Conservation (phyloP, 2,888 invertebrate species). For the Drosophila mimetica region DNA sequence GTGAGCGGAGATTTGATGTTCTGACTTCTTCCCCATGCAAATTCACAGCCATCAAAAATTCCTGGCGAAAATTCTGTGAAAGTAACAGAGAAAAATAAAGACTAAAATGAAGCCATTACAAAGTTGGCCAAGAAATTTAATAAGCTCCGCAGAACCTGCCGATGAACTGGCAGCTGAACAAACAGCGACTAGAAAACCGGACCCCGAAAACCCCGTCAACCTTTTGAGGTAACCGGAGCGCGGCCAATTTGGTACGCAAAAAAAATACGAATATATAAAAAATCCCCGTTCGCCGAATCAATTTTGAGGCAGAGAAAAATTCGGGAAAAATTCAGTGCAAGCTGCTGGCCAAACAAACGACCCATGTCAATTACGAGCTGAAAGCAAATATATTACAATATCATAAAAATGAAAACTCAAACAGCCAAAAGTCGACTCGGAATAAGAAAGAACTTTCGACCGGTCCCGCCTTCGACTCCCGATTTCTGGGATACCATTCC, state of each 20-base stretch:
- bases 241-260: slow-evolving; percentile 66
- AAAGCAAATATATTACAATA: slow-evolving; percentile 80
- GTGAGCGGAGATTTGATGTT: slow-evolving; percentile 67
- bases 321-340: slow-evolving; percentile 50
- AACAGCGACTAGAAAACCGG: slow-evolving; percentile 51
- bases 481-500: slow-evolving; percentile 19
- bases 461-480: slow-evolving; percentile 1
- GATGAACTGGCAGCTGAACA: slow-evolving; percentile 79
- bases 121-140: slow-evolving; percentile 71
- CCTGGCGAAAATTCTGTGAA: slow-evolving; percentile 9
- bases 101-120: slow-evolving; percentile 68
- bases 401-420: slow-evolving; percentile 77
- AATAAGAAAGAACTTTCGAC: slow-evolving; percentile 24
- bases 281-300: slow-evolving; percentile 25
- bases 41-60: slow-evolving; percentile 39
- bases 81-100: slow-evolving; percentile 24
- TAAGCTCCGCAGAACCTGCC: slow-evolving; percentile 64
- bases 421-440: slow-evolving; percentile 67
- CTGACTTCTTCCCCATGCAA: slow-evolving; percentile 60
- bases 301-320: slow-evolving; percentile 27
- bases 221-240: slow-evolving; percentile 73
- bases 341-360: slow-evolving; percentile 68
- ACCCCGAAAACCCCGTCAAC: slow-evolving; percentile 56
- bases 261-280: slow-evolving; percentile 26
- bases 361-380: slow-evolving; percentile 79